Conservation (phyloP, 2,888 invertebrate species). For the Diarsia mendica region DNA sequence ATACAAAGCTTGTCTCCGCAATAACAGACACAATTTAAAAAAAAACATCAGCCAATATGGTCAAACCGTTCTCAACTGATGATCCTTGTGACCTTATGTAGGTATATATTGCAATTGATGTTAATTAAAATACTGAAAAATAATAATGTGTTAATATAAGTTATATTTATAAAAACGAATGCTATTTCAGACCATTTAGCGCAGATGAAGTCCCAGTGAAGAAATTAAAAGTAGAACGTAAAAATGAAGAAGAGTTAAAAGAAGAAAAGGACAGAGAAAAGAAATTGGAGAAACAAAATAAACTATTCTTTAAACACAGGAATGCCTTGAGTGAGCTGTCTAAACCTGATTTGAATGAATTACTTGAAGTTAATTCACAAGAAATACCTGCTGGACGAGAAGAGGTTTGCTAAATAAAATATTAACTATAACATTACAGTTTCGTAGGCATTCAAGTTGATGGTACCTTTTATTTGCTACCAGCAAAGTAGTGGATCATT, state of each 20-base stretch:
- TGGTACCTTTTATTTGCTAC: too few relatives aligned
- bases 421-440: background rate
- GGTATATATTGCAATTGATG: background rate
- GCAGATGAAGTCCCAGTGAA: conserved; percentile 91
- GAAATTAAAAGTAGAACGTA: conserved; percentile 92
- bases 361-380: conserved; percentile 94
- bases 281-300: conserved; percentile 93
- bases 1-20: too few relatives aligned
- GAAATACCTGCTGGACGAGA: conserved; percentile 92
- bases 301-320: conserved; percentile 85
- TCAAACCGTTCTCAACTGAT: background rate
- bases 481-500: background rate
- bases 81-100: too few relatives aligned
- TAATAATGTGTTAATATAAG: background rate
- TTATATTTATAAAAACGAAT: background rate
- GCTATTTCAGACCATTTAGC: conserved; percentile 75
- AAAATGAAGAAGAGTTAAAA: conserved; percentile 87
- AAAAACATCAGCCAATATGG: background rate
- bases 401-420: conserved; percentile 83
- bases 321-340: conserved; percentile 84
- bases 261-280: conserved; percentile 90
- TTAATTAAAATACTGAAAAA: background rate
- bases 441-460: background rate
- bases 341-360: conserved; percentile 90
- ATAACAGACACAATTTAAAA: background rate